Evolutionary conservation across 2,888 invertebrate genomes (phyloP).

Genomic region (Drosophila setosimentum): DNA sequence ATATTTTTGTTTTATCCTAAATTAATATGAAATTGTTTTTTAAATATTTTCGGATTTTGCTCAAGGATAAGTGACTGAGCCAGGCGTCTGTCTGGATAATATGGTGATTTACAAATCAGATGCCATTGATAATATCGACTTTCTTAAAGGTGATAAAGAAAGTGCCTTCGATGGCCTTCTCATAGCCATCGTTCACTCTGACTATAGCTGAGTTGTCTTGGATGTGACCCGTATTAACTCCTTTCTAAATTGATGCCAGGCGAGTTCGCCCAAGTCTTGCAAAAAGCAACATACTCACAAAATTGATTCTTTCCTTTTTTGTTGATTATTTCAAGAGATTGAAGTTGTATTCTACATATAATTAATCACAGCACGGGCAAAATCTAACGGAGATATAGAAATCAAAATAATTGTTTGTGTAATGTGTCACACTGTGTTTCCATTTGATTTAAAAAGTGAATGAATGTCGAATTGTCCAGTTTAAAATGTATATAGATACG

Average conservation of each 20-base stretch:
- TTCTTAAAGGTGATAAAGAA: conserved; percentile 57
- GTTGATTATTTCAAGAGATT: not conserved
- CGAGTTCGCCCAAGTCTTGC: conserved; percentile 11
- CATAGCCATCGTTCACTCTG: conserved; percentile 49
- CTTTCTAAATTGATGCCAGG: conserved; percentile 27
- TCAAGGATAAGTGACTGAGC: conserved; percentile 13
- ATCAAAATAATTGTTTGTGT: not conserved
- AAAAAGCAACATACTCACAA: not conserved
- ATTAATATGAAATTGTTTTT: not conserved
- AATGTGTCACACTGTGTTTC: conserved; percentile 15
- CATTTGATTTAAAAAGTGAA: conserved; percentile 1
- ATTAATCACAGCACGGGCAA: not conserved
- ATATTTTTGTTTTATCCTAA: not conserved
- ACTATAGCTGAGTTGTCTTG: conserved; percentile 32
- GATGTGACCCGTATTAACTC: conserved; percentile 26
- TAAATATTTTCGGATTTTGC: conserved; percentile 7
- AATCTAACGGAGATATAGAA: not conserved
- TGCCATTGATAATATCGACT: conserved; percentile 58
- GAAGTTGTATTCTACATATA: conserved; percentile 9
- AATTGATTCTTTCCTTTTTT: conserved; percentile 7
- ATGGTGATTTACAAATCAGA: conserved; percentile 17
- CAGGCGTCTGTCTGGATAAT: conserved; percentile 26
- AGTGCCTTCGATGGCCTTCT: conserved; percentile 60
- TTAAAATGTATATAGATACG: conserved; percentile 29
- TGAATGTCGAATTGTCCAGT: conserved; percentile 25